Evolutionary conservation across 2,113 vertebrate species (phyloP), one percentile per base, ranked within the genome.

Genomic region (Platichthys flesus): DNA sequence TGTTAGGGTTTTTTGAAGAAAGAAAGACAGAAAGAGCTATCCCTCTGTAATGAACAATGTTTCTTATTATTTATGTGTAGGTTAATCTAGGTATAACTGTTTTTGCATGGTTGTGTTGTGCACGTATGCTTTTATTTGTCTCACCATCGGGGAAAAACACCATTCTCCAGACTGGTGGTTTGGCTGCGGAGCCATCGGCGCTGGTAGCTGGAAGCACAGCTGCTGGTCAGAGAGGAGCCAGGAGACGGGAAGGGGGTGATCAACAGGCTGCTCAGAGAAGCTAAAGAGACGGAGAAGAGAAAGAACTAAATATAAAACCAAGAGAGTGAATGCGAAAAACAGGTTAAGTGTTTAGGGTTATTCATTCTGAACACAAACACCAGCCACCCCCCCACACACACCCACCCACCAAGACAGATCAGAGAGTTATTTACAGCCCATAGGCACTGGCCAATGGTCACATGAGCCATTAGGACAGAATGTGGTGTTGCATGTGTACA

Each of bases 161-260:
- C 98, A 3, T 99, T 99, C 92, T 99, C 98, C 91, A 99, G 84
- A 91, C 98, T 99, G 89, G 98, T 99, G 4, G 98, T 99, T 91
- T 99, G 97, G 85, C 97, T 99, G 79, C 98, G 97, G 26, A 97
- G 95, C 97, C 97, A 99, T 52, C 98, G 96, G 47, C 98, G 92
- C 90, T 99, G 97, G 93, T 99, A 99, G 83, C 98, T 99, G 93
- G 97, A 98, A 1, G 97, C 98, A 93, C 97, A 98, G 92, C 98
- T 99, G 91, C 97, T 97, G 82, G 95, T 98, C 63, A 98, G 93
- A 1, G 98, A 99, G 23, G 98, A 99, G 86, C 98, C 96, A 31
- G 98, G 98, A 0, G 98, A 99, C 0, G 97, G 97, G 85, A 99
- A 98, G 0, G 98, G 97, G 47, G 98, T 98, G 92, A 98, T 97